phyloP scores from a whole-genome alignment of 2,797 vertebrate species.

The Rachycentron canadum region DNA sequence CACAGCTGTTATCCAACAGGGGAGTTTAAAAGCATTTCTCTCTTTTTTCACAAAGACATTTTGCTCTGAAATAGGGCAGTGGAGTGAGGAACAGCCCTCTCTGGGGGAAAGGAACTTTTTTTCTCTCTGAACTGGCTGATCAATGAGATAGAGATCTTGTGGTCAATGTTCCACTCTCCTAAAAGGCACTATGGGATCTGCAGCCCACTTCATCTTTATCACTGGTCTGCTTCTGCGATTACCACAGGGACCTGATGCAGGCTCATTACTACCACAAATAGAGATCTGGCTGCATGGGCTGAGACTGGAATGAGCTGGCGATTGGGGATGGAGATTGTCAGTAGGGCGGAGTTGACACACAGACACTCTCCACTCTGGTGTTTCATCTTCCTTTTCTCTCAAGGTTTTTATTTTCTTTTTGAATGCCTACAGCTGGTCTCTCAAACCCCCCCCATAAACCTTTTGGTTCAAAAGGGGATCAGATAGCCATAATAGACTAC shows the following conservation, averaged over 20 bases:
- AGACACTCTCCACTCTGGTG: conserved; percentile 17
- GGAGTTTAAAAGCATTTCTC: conserved; percentile 33
- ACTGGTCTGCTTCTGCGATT: conserved; percentile 66
- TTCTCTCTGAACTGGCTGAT: conserved; percentile 70
- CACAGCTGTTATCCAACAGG: conserved; percentile 12
- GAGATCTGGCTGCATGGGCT: conserved; percentile 62
- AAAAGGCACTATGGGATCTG: conserved; percentile 77
- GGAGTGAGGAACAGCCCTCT: conserved; percentile 51
- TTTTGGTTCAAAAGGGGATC: conserved; percentile 64
- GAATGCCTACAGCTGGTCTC: conserved; percentile 71
- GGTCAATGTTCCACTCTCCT: conserved; percentile 81
- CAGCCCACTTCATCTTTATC: conserved; percentile 79
- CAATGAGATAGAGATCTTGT: conserved; percentile 81
- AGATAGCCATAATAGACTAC: conserved; percentile 71
- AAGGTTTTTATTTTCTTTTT: conserved; percentile 45
- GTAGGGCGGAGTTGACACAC: conserved; percentile 23
- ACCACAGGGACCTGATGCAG: conserved; percentile 68
- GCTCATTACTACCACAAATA: conserved; percentile 78
- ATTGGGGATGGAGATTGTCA: conserved; percentile 40
- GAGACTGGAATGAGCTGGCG: conserved; percentile 44
- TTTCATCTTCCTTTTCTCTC: conserved; percentile 43
- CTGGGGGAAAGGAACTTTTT: conserved; percentile 61
- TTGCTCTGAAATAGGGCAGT: conserved; percentile 45
- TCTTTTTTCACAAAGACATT: conserved; percentile 44
- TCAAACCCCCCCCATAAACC: conserved; percentile 63